Evolutionary conservation across 2,113 vertebrate genomes (phyloP).

Genomic region (Saccopteryx leptura): DNA sequence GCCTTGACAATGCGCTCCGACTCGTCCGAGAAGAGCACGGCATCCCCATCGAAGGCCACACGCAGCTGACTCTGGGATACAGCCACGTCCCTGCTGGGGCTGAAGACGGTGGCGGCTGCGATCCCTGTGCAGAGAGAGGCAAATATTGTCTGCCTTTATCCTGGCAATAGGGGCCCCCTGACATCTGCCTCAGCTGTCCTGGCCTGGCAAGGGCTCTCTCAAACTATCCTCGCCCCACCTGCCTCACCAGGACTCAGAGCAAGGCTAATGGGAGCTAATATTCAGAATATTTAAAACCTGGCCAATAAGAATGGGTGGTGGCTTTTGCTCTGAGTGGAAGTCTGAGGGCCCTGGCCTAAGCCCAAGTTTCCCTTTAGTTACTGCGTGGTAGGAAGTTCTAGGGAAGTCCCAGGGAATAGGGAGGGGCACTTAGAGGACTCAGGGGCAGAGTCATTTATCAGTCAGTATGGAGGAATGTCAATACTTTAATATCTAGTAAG

Average conservation of each 20-base stretch:
- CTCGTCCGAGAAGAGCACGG: slow-evolving; percentile 97
- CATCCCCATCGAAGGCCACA: slow-evolving; percentile 97
- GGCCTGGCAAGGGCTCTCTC: neutral
- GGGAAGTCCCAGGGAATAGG: neutral
- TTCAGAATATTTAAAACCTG: neutral
- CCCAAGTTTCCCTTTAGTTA: neutral
- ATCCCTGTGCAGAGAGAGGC: slow-evolving; percentile 88
- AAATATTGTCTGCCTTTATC: neutral
- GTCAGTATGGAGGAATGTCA: neutral
- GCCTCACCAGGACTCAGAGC: neutral
- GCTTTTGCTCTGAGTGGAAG: neutral
- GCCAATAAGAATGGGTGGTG: neutral
- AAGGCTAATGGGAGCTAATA: neutral
- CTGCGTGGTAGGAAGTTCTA: neutral
- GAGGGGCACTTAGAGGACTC: neutral
- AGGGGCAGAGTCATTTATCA: neutral
- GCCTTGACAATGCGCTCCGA: slow-evolving; percentile 97
- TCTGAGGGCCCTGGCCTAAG: neutral
- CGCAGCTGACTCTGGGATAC: slow-evolving; percentile 95
- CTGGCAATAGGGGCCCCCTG: neutral
- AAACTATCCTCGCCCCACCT: no score
- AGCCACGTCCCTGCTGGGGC: slow-evolving; percentile 90
- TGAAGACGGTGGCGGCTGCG: slow-evolving; percentile 97
- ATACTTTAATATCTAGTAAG: neutral
- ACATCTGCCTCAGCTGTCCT: neutral